Evolutionary conservation across 2,797 vertebrate species (phyloP).

Genomic region (Anniella stebbinsi): DNA sequence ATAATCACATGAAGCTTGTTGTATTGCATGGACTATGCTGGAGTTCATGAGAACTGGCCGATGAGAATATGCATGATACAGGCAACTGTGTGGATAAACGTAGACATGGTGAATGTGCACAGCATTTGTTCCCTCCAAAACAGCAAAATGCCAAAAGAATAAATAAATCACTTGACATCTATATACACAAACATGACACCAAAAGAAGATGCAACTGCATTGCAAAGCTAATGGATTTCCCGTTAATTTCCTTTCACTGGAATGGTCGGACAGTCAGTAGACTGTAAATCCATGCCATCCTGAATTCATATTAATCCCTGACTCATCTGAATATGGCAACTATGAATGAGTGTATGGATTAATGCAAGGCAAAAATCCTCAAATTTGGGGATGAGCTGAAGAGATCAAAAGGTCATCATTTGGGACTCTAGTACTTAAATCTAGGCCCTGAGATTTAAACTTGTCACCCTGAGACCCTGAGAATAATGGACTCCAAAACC

Average conservation of each 20-base stretch:
- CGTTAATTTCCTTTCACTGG: not conserved
- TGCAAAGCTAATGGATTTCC: not conserved
- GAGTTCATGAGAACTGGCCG: not conserved
- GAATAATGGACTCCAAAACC: not conserved
- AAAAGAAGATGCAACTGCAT: too few relatives aligned
- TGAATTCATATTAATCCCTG: not conserved
- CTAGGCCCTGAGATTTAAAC: not conserved
- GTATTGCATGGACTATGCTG: not conserved
- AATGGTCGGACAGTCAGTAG: not conserved
- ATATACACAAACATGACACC: not conserved
- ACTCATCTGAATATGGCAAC: not conserved
- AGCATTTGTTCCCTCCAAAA: not conserved
- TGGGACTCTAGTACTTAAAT: not conserved
- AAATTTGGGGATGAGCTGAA: not conserved
- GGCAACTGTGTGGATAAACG: not conserved
- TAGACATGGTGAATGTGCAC: not conserved
- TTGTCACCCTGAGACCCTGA: not conserved
- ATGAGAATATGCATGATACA: not conserved
- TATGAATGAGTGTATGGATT: not conserved
- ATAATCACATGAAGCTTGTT: not conserved
- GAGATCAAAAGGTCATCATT: not conserved
- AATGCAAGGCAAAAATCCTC: not conserved
- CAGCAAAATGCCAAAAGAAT: not conserved
- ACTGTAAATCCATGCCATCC: not conserved
- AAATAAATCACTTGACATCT: not conserved